Base-by-base conservation (phyloP, 1,140 invertebrate genomes). In the Bombus pyrosoma region DNA sequence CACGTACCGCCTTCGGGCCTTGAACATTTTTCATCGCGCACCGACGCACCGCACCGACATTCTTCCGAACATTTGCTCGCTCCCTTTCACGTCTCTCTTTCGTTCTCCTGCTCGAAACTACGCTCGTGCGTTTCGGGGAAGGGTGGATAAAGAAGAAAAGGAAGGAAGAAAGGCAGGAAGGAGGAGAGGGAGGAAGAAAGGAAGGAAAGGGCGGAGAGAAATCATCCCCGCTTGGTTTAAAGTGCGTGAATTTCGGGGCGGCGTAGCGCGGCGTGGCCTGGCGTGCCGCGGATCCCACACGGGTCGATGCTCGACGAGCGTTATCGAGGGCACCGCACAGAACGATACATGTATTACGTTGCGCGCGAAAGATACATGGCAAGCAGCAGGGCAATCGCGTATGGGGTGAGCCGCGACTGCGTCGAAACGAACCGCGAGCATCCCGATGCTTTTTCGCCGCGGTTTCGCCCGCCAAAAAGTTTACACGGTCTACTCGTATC, bases 1-100 rank as follows among this genome's bases (percentile, higher is more conserved):
- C 77, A 88, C 79, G 85, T 87, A 91, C 85, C 86, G 87, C 89
- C 89, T 86, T 85, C 81, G 84, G 90, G 76, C 77, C 81, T 43
- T 32, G 79, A 79, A 68, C 86, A 92, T 92, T 92, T 91, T 92
- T 92, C 87, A 92, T 91, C 79, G 85, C 85, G 87, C 87, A 86
- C 86, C 85, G 86, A 76, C 87, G 81, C 64, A 84, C 80, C 88
- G 81, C 47, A 59, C 79, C 75, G 77, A 83, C 86, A 89, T 89
- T 90, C 85, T 85, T 84, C 66, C 28, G 59, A 81, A 66, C 83
- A 15, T 78, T 82, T 43, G 74, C 41, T 39, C 47, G 34, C 59
- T 78, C 43, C 47, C 69, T 68, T 47, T 57, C 34, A 72, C 53
- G 57, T 37, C 72, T 83, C 72, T 37, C 15, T 39, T 64, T 37